Percentiles rank a stretch among this genome's conserved stretches.
Evolutionary conservation across 2,797 vertebrate genomes (phyloP).

Genomic region (Eupleurogrammus muticus): DNA sequence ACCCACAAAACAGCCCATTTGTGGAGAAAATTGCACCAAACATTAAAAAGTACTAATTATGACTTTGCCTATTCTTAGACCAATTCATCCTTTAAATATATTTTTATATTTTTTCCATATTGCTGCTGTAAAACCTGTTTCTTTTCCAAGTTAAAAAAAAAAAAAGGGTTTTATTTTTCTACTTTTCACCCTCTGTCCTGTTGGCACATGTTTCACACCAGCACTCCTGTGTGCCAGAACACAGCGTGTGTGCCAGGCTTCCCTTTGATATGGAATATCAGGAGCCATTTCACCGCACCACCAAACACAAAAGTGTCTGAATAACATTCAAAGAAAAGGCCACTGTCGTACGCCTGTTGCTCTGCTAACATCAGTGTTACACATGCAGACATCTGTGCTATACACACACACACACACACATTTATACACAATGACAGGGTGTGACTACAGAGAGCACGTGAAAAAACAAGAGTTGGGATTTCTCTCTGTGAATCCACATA

Average conservation of each 20-base stretch:
- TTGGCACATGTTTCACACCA: constrained; percentile 47
- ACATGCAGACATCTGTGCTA: constrained; percentile 22
- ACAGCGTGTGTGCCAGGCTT: constrained; percentile 64
- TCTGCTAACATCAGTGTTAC: constrained; percentile 33
- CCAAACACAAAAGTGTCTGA: constrained; percentile 53
- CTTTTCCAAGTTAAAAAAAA: constrained; percentile 25
- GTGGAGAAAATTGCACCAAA: background rate
- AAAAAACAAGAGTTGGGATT: constrained; percentile 5
- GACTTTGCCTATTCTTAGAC: background rate
- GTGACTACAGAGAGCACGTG: constrained; percentile 4
- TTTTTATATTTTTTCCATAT: background rate
- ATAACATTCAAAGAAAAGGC: constrained; percentile 61
- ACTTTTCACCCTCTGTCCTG: constrained; percentile 13
- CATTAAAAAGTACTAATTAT: background rate
- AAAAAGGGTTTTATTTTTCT: constrained; percentile 21
- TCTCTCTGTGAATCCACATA: constrained; percentile 13
- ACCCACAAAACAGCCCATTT: background rate
- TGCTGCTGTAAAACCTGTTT: background rate
- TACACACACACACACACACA: constrained; percentile 1
- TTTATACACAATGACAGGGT: background rate
- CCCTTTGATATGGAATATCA: constrained; percentile 71
- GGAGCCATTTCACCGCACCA: constrained; percentile 47
- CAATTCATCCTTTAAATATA: background rate
- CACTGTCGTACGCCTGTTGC: constrained; percentile 44
- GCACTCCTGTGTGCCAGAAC: constrained; percentile 59